A percentile compares a stretch with the other conserved stretches of the same genome.
phyloP scores from a whole-genome alignment of 2,888 invertebrate species.

The Octodonta nipae region DNA sequence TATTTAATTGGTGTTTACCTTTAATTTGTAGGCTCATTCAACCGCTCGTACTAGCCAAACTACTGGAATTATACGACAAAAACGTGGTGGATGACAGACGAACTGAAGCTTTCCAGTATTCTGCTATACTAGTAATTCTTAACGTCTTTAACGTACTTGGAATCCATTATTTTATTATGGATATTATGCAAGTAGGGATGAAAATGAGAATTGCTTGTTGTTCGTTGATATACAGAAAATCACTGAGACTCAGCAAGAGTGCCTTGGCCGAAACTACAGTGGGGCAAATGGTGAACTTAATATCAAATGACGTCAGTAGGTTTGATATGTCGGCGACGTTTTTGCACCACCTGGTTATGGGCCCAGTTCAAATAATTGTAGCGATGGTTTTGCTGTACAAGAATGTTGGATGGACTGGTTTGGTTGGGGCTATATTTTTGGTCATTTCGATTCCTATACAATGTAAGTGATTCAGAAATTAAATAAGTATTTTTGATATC shows the following conservation, averaged over 20 bases:
- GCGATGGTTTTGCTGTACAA: constrained; percentile 40
- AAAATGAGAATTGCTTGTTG: constrained; percentile 44
- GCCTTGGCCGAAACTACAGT: constrained; percentile 58
- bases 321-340: constrained; percentile 44
- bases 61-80: constrained; percentile 48
- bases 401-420: constrained; percentile 30
- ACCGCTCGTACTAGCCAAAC: constrained; percentile 23
- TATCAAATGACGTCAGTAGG: constrained; percentile 77
- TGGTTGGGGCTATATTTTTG: constrained; percentile 32
- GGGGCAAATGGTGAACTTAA: constrained; percentile 38
- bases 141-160: constrained; percentile 55
- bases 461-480: too few relatives aligned
- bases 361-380: constrained; percentile 42
- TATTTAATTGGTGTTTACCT: not conserved
- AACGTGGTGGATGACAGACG: constrained; percentile 29
- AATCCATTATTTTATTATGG: constrained; percentile 69
- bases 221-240: constrained; percentile 35
- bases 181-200: constrained; percentile 71
- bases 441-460: constrained; percentile 26
- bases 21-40: constrained; percentile 17
- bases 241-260: constrained; percentile 45
- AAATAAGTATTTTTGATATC: too few relatives aligned
- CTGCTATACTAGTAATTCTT: constrained; percentile 54
- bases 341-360: constrained; percentile 13
- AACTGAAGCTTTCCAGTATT: constrained; percentile 60